Conservation (phyloP, 2,888 invertebrate species). For the Micoletzkya japonica region DNA sequence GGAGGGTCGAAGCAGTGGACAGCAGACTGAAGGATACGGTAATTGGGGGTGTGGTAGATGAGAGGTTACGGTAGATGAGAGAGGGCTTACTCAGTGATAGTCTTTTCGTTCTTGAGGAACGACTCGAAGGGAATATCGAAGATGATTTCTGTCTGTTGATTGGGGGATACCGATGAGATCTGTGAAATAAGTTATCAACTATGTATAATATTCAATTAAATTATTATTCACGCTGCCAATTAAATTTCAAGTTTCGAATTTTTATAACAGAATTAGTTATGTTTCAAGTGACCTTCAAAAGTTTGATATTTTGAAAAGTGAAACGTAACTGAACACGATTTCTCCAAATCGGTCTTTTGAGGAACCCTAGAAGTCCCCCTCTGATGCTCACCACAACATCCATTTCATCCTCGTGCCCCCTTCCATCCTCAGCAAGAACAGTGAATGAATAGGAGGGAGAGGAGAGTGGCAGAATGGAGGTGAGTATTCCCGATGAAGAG, state of each 20-base stretch:
- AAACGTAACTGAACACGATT: too few relatives aligned
- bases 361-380: too few relatives aligned
- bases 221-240: neutral
- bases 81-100: conserved; percentile 1
- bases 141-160: conserved; percentile 15
- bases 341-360: too few relatives aligned
- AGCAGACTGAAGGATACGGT: conserved; percentile 3
- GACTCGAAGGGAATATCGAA: conserved; percentile 17
- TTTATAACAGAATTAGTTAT: too few relatives aligned
- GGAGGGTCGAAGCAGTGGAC: neutral
- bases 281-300: too few relatives aligned
- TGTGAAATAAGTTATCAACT: too few relatives aligned
- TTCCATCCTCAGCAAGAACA: conserved; percentile 10
- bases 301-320: too few relatives aligned
- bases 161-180: conserved; percentile 6
- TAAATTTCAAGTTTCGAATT: neutral
- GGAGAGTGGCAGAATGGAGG: neutral
- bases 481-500: neutral
- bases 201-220: too few relatives aligned
- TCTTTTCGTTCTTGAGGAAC: neutral
- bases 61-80: neutral
- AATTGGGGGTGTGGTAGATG: neutral
- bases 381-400: conserved; percentile 16
- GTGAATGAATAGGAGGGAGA: conserved; percentile 19
- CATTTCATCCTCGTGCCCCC: conserved; percentile 16